phyloP scores from a whole-genome alignment of 2,888 invertebrate species.

The Thalpophila matura region DNA sequence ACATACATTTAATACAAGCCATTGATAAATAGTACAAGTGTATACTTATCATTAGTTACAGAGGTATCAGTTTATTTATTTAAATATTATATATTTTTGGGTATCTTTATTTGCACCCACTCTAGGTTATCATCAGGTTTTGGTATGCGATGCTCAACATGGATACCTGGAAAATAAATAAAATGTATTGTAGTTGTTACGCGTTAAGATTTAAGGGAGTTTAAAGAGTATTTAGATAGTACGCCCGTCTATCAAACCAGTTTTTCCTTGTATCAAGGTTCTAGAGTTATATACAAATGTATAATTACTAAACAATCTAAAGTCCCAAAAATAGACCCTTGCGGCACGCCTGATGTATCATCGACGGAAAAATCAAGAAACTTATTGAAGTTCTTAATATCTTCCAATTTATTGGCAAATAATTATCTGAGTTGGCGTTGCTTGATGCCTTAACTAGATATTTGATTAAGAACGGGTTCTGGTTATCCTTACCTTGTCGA shows the following conservation, averaged over 20 bases:
- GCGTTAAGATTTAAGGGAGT: no score
- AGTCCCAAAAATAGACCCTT: neutral
- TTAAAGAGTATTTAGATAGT: neutral
- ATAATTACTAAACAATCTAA: neutral
- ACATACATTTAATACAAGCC: slow-evolving; percentile 16
- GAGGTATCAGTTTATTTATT: no score
- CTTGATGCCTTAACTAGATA: neutral
- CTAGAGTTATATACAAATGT: neutral
- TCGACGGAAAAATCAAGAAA: no score
- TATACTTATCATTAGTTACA: neutral
- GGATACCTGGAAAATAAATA: slow-evolving; percentile 70
- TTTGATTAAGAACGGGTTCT: neutral
- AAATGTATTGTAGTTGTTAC: no score
- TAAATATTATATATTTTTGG: slow-evolving; percentile 58
- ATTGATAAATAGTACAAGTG: neutral
- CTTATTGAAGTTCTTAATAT: no score
- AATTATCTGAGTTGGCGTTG: neutral
- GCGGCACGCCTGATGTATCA: neutral
- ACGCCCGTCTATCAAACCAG: no score
- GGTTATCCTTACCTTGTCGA: neutral
- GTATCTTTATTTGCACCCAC: slow-evolving; percentile 82
- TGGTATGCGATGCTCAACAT: slow-evolving; percentile 64
- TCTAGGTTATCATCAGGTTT: slow-evolving; percentile 71
- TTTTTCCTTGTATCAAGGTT: no score
- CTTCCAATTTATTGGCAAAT: neutral